A percentile compares a stretch with the other conserved stretches of the same genome.
Evolutionary conservation across 2,888 invertebrate genomes (phyloP).

Genomic region (Cactoblastis cactorum): DNA sequence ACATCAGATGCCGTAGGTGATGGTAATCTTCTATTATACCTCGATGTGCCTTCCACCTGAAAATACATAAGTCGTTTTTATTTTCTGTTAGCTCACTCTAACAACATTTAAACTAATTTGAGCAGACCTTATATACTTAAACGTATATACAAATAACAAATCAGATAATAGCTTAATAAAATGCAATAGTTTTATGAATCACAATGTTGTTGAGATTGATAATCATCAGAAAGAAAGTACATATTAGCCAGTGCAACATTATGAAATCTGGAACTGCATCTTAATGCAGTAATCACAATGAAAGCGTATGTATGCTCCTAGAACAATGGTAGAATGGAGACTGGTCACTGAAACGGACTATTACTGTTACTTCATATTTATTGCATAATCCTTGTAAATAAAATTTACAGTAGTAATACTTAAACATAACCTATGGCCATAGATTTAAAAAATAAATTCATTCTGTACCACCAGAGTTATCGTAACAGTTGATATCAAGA

Average conservation of each 20-base stretch:
- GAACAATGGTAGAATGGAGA: conserved; percentile 50
- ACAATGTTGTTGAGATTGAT: neutral
- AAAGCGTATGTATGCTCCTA: conserved; percentile 27
- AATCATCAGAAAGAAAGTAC: conserved; percentile 1
- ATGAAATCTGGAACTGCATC: conserved; percentile 34
- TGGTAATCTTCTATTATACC: conserved; percentile 52
- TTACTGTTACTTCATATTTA: conserved; percentile 37
- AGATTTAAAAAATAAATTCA: no score
- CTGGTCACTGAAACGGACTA: conserved; percentile 41
- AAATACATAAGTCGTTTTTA: no score
- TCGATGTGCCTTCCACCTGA: conserved; percentile 55
- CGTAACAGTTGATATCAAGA: no score
- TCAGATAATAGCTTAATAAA: no score
- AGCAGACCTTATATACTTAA: no score
- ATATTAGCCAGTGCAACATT: conserved; percentile 27
- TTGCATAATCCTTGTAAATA: conserved; percentile 31
- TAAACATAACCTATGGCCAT: no score
- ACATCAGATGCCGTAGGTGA: conserved; percentile 37
- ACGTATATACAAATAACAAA: no score
- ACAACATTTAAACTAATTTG: no score
- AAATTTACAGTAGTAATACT: neutral
- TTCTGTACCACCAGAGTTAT: no score
- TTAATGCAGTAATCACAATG: conserved; percentile 34
- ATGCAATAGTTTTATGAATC: neutral
- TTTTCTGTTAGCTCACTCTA: no score